Conservation (phyloP, 2,888 invertebrate species). For the Leucophenga montana region DNA sequence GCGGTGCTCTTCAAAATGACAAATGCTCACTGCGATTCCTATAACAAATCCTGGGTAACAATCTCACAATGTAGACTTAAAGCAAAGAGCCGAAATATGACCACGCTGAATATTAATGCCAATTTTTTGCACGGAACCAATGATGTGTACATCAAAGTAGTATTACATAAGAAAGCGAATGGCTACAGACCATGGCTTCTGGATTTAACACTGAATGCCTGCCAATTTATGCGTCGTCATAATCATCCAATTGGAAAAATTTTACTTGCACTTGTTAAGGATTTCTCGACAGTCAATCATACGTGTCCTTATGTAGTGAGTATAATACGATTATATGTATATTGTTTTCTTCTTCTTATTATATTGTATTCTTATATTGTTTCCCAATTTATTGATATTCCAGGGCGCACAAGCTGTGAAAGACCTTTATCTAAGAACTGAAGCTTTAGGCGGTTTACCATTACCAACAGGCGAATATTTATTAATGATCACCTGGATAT, state of each 20-base stretch:
- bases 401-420: slow-evolving; percentile 6
- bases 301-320: slow-evolving; percentile 33
- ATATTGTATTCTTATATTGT: background rate
- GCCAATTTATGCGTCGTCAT: background rate
- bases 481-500: slow-evolving; percentile 7
- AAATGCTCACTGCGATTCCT: too few relatives aligned
- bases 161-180: background rate
- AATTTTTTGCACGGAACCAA: background rate
- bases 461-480: slow-evolving; percentile 41
- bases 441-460: slow-evolving; percentile 34
- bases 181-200: slow-evolving; percentile 13
- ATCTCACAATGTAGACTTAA: too few relatives aligned
- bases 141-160: background rate
- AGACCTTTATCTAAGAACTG: slow-evolving; percentile 10
- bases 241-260: slow-evolving; percentile 8
- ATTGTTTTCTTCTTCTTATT: too few relatives aligned
- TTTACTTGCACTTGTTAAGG: background rate
- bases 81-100: too few relatives aligned
- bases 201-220: background rate
- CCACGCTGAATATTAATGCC: too few relatives aligned
- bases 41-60: too few relatives aligned
- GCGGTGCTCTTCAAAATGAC: slow-evolving; percentile 33
- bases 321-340: too few relatives aligned
- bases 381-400: background rate
- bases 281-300: slow-evolving; percentile 5